Evolutionary conservation across 2,797 vertebrate species (phyloP).

Genomic region (Lerista edwardsae): DNA sequence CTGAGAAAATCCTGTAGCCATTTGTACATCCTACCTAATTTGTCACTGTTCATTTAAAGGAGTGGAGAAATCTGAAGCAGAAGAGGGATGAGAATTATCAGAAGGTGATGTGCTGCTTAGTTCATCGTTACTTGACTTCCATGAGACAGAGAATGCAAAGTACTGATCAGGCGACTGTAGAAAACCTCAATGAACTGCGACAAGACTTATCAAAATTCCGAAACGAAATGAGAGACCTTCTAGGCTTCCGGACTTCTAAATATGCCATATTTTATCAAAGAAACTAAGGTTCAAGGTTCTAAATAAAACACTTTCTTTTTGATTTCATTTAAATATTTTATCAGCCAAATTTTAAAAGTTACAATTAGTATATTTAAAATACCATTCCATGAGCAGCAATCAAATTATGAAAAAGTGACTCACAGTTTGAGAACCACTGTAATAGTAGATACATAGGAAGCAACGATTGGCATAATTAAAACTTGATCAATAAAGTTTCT

Average conservation of each 20-base stretch:
- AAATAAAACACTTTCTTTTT: background rate
- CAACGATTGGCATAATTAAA: conserved; percentile 30
- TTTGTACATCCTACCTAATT: background rate
- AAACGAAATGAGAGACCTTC: conserved; percentile 97
- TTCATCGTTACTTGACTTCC: conserved; percentile 97
- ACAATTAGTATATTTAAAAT: conserved; percentile 47
- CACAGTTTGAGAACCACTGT: conserved; percentile 18
- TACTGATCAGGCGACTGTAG: conserved; percentile 95
- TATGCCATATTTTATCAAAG: conserved; percentile 99
- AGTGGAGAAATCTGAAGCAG: conserved; percentile 96
- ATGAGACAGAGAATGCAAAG: conserved; percentile 98
- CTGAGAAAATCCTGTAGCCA: background rate
- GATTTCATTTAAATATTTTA: conserved; percentile 14
- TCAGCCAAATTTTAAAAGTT: conserved; percentile 9
- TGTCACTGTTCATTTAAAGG: conserved; percentile 79
- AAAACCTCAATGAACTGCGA: conserved; percentile 94
- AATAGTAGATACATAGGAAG: conserved; percentile 56
- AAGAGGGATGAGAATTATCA: conserved; percentile 97
- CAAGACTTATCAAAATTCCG: conserved; percentile 98
- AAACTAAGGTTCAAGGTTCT: conserved; percentile 79
- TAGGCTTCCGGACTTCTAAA: conserved; percentile 98
- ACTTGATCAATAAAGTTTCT: conserved; percentile 42
- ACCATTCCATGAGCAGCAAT: conserved; percentile 47
- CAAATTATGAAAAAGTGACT: conserved; percentile 37
- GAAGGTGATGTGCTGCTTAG: conserved; percentile 98